Base-by-base conservation (phyloP, 2,888 invertebrate genomes). In the Bembecia ichneumoniformis region DNA sequence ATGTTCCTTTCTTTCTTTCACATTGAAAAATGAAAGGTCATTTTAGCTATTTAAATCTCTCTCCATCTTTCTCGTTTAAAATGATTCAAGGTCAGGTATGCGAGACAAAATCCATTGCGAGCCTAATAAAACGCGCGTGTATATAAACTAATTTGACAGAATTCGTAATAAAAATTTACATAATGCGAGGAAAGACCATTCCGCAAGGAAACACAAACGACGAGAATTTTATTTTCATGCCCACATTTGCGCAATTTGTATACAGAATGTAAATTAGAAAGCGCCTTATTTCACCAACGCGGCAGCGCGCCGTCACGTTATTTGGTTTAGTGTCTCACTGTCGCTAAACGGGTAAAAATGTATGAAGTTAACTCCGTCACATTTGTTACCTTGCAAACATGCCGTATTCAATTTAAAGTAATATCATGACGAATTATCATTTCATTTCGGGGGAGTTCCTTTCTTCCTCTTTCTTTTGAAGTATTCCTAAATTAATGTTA, bases 201-300 rank as follows among this genome's bases (percentile, higher is more conserved):
- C 68, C 71, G 60, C 72, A 76, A 78, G 78, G 74, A 79, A 79
- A 80, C 77, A 82, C 77, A 80, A 81, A 75, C 74, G 77, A 71
- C 71, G 77, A 71, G 66, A 81, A 81, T 83, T 82, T 82, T 81
- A 83, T 82, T 84, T 82, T 81, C 77, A 80, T 82, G 71, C 76
- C 76, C 81, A 79, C 80, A 81, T 83, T 83, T 76, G 77, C 70
- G 73, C 80, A 82, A 82, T 82, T 83, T 82, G 82, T 83, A 82
- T 82, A 82, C 82, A 73, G 77, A 83, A 84, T 84, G 82, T 82
- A 86, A 84, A 86, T 83, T 83, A 82, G 81, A 77, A 78, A 74
- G 80, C 68, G 71, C 72, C 82, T 83, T 82, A 82, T 82, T 83
- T 77, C 74, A 71, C 68, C 67, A 71, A 76, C 67, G 73, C 73